Base-by-base conservation (phyloP, 2,797 vertebrate genomes). In the Acrocephalus scirpaceus region DNA sequence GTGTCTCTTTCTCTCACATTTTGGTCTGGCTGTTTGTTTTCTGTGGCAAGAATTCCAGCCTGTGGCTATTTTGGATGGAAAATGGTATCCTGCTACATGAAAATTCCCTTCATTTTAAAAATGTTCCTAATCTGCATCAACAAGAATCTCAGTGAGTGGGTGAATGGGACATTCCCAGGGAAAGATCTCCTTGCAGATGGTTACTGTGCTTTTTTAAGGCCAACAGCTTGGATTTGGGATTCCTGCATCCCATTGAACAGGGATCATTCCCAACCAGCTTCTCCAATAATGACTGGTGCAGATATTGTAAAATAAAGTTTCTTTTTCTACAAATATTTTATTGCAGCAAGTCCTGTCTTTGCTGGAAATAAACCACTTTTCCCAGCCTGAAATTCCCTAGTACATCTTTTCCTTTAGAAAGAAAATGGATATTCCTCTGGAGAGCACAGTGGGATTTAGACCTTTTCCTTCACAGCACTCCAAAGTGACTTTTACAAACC, bases 401-500 rank as follows among this genome's bases (percentile, higher is more conserved):
- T 3, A 16, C 8, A 2, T 6, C 3, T 53, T 91, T 73, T 23
- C 13, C 60, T 79, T 76, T 4, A 9, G 44, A 69, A 86, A 67
- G 54, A 22, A 45, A 78, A 53, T 2, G 4, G 60, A 34, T 38
- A 26, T 20, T 88, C 78, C 64, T 73, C 36, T 69, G 40, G 34
- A 65, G 36, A 92, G 2, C 51, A 42, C 53, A 11, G 22, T 16
- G 48, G 67, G 74, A 71, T 86, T 94, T 11, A 83, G 20, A 57
- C 9, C 61, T 51, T 77, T 88, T 80, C 81, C 74, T 81, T 91
- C 57, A 40, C 50, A 38, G 71, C 44, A 25, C 78, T 91, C 65
- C 85, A 93, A 95, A 40, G 66, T 70, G 71, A 89, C 88, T 93
- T 76, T 84, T 61, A 78, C 45, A 92, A 88, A 62, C 73, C 11